Conservation (phyloP, 2,113 vertebrate species). For the Taxidea taxus region DNA sequence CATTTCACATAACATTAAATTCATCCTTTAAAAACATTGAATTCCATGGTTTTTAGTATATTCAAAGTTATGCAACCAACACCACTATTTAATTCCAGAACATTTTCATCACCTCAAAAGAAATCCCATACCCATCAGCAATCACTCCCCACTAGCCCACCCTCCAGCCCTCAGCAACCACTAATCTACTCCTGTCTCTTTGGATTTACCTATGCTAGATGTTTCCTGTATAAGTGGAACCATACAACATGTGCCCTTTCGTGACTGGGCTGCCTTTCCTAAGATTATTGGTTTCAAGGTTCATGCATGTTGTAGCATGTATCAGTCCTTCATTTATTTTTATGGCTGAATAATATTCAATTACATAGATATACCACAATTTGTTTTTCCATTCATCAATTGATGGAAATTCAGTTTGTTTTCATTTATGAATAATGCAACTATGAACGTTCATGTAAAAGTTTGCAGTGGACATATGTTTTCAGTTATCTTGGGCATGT, state of each 20-base stretch:
- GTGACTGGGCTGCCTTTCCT: neutral
- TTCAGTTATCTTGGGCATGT: constrained; percentile 23
- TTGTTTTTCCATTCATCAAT: neutral
- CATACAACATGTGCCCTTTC: neutral
- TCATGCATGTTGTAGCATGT: neutral
- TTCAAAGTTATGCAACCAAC: neutral
- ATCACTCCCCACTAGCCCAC: neutral
- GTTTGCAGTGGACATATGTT: neutral
- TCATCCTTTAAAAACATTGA: neutral
- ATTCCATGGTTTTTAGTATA: neutral
- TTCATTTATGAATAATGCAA: neutral
- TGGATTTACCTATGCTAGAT: neutral
- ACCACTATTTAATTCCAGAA: neutral
- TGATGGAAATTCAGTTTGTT: neutral
- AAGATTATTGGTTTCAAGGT: neutral
- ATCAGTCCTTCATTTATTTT: neutral
- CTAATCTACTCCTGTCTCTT: neutral
- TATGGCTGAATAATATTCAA: constrained; percentile 14
- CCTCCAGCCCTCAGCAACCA: neutral
- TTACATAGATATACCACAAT: neutral
- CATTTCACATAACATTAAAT: neutral
- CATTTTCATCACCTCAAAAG: neutral
- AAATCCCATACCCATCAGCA: neutral
- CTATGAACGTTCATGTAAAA: neutral
- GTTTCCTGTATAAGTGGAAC: neutral